Evolutionary conservation across 2,797 vertebrate genomes (phyloP).

Genomic region (Neostethus bicornis): DNA sequence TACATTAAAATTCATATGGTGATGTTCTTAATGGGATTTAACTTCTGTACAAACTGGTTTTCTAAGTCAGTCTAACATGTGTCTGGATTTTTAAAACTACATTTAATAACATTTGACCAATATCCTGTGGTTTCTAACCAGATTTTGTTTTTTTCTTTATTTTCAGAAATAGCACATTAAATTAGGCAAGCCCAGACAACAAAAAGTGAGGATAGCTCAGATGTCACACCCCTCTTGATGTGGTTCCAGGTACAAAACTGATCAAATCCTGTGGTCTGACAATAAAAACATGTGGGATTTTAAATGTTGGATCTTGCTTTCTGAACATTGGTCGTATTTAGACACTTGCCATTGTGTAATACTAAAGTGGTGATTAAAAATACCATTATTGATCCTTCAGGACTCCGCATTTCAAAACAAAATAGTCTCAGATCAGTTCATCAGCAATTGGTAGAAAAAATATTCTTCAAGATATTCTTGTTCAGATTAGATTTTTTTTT

Average conservation of each 20-base stretch:
- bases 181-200: conserved; percentile 7
- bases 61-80: too few species aligned
- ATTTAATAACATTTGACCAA: conserved; percentile 65
- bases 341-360: conserved; percentile 46
- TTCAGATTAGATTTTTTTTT: conserved; percentile 5
- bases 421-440: conserved; percentile 27
- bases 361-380: conserved; percentile 43
- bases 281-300: conserved; percentile 17
- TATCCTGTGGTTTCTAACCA: conserved; percentile 69
- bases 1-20: too few species aligned
- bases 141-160: conserved; percentile 77
- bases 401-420: conserved; percentile 28
- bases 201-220: conserved; percentile 26
- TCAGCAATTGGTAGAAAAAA: conserved; percentile 11
- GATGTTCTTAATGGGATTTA: too few species aligned
- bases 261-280: conserved; percentile 6
- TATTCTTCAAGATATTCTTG: conserved; percentile 6
- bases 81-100: too few species aligned
- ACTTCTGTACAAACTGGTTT: too few species aligned
- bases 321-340: conserved; percentile 53
- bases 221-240: conserved; percentile 25
- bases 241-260: conserved; percentile 36
- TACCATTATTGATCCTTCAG: conserved; percentile 49
- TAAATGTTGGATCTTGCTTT: conserved; percentile 13
- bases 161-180: conserved; percentile 46